A percentile compares a stretch with the other conserved stretches of the same genome.
These are phyloP conservation scores for Carassius gibelio DNA, from an alignment of 2,113 vertebrate genomes.

Conservation along the genomic window DNA sequence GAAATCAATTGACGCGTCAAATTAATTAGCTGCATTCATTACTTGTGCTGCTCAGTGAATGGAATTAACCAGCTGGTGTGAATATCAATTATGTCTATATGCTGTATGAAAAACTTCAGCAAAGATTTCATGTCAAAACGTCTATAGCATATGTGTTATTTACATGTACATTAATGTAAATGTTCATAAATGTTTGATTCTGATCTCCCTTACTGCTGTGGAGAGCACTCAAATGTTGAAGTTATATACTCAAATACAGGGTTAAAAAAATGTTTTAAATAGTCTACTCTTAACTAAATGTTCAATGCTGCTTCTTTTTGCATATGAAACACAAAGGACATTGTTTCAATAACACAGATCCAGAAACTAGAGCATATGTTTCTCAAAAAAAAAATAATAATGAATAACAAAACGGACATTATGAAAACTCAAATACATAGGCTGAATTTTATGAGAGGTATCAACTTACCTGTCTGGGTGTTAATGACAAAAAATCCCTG, in stretches of 20 bases:
- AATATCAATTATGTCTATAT: constrained; percentile 26
- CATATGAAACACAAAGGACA: not conserved
- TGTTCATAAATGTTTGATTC: no score
- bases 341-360: not conserved
- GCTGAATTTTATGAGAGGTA: not conserved
- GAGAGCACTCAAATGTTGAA: not conserved
- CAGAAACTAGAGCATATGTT: not conserved
- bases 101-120: constrained; percentile 3
- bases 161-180: not conserved
- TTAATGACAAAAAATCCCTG: constrained; percentile 85
- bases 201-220: no score
- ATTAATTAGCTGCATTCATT: constrained; percentile 45
- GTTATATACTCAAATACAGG: not conserved
- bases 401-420: not conserved
- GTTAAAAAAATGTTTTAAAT: not conserved
- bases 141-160: not conserved
- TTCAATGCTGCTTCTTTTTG: not conserved
- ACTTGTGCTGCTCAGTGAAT: constrained; percentile 28
- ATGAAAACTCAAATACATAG: not conserved
- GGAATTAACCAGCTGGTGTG: constrained; percentile 33
- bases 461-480: constrained; percentile 76
- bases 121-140: constrained; percentile 2
- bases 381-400: not conserved
- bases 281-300: not conserved
- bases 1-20: constrained; percentile 28